Conservation (phyloP, 2,797 vertebrate genomes). For the Limnodromus scolopaceus region DNA sequence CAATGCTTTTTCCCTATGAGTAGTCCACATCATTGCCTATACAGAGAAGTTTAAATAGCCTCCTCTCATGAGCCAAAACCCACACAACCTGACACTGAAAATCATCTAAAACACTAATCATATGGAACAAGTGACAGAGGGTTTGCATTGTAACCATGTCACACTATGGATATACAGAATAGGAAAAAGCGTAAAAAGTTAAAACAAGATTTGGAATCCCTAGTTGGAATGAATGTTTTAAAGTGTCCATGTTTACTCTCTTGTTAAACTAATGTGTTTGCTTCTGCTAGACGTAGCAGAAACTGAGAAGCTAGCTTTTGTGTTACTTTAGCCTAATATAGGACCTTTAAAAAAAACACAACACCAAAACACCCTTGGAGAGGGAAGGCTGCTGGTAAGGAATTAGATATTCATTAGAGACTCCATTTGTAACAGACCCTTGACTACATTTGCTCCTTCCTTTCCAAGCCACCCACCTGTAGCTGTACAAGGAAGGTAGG, state of each 20-base stretch:
- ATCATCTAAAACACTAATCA: constrained; percentile 15
- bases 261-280: constrained; percentile 43
- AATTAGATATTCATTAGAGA: background rate
- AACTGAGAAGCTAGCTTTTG: constrained; percentile 18
- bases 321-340: background rate
- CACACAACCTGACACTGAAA: background rate
- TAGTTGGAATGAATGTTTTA: background rate
- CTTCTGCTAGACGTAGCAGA: constrained; percentile 57
- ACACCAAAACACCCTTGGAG: background rate
- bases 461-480: background rate
- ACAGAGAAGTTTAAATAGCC: background rate
- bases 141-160: background rate
- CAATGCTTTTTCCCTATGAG: background rate
- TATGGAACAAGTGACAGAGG: background rate
- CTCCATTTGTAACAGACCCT: background rate
- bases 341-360: background rate
- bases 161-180: background rate
- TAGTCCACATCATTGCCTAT: background rate
- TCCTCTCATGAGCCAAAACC: background rate
- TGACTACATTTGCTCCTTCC: background rate
- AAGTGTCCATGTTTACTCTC: constrained; percentile 25
- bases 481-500: background rate
- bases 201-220: constrained; percentile 34
- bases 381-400: background rate
- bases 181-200: constrained; percentile 21